Conservation (phyloP, 2,113 vertebrate genomes). For the Smithornis capensis region DNA sequence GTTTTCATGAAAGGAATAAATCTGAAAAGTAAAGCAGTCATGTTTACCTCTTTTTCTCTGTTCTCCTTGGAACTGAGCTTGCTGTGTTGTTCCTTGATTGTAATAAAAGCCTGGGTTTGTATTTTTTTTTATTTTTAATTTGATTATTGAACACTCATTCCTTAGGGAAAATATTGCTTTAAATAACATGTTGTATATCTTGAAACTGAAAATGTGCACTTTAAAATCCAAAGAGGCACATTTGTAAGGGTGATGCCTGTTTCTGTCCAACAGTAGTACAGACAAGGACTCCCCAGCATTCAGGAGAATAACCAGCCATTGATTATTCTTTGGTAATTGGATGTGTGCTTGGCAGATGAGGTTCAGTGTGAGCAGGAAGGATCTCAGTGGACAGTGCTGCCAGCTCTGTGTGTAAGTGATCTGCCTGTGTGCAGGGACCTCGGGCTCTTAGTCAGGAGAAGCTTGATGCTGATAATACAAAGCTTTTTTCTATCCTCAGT, state of each 20-base stretch:
- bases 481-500: constrained; percentile 65
- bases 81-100: neutral
- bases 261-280: neutral
- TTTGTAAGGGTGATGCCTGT: neutral
- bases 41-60: neutral
- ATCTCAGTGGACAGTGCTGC: constrained; percentile 44
- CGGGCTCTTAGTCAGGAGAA: constrained; percentile 43
- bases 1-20: neutral
- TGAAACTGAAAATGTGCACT: neutral
- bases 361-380: neutral
- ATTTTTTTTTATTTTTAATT: too few relatives aligned
- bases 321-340: constrained; percentile 72
- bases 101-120: neutral
- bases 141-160: neutral
- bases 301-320: constrained; percentile 38
- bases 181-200: neutral
- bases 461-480: constrained; percentile 36
- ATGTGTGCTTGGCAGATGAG: constrained; percentile 51
- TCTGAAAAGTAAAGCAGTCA: neutral
- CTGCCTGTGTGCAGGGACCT: constrained; percentile 4
- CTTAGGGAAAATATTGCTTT: neutral
- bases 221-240: neutral
- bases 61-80: neutral
- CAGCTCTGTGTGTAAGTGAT: constrained; percentile 10
- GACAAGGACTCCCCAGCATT: neutral